Evolutionary conservation across 2,888 invertebrate genomes (phyloP).

Genomic region (Poecilus cupreus): DNA sequence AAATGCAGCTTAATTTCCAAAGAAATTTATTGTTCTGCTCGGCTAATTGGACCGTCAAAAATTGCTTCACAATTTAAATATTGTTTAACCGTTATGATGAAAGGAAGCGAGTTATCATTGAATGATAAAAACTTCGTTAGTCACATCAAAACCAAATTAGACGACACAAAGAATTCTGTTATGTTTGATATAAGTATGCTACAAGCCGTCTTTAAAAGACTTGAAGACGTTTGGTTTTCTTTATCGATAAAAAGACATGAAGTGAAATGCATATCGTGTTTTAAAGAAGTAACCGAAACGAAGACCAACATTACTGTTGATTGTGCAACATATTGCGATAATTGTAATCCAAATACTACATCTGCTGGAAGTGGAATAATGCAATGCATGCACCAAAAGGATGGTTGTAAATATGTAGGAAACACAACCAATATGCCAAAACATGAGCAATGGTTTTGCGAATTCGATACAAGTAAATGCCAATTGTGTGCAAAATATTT

Average conservation of each 20-base stretch:
- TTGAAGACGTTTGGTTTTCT: background rate
- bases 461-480: background rate
- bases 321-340: slow-evolving; percentile 5
- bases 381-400: background rate
- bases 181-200: background rate
- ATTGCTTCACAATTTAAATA: background rate
- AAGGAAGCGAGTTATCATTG: no score
- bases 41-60: background rate
- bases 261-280: background rate
- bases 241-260: background rate
- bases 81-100: no score
- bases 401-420: background rate
- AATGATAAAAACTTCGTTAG: no score
- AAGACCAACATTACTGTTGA: background rate
- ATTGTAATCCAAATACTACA: background rate
- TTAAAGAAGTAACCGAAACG: background rate
- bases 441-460: slow-evolving; percentile 25
- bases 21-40: background rate
- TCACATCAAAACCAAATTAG: no score
- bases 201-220: background rate
- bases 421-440: background rate
- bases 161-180: background rate
- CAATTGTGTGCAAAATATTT: background rate
- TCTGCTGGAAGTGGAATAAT: background rate
- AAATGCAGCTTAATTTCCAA: background rate